These are phyloP conservation scores for Acropternis orthonyx DNA, from an alignment of 2,797 vertebrate genomes.

Conservation along the genomic window DNA sequence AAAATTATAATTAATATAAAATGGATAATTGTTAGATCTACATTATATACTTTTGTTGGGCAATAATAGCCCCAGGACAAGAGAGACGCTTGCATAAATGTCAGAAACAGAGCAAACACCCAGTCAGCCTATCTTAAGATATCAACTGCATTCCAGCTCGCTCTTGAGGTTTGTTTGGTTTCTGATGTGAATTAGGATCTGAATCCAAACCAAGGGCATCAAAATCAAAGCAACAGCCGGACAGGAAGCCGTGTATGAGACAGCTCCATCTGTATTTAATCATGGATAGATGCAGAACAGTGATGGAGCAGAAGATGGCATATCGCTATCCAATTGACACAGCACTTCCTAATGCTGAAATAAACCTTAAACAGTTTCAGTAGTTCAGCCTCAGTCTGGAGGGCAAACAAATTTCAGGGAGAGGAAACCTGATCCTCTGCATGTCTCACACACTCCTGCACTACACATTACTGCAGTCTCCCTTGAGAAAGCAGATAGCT, in stretches of 20 bases:
- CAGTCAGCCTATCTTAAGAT: not conserved
- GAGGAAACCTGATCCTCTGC: not conserved
- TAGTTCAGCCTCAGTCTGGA: not conserved
- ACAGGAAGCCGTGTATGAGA: not conserved
- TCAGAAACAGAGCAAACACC: conserved; percentile 18
- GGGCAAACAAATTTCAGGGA: not conserved
- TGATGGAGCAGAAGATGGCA: not conserved
- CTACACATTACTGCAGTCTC: not conserved
- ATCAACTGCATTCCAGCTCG: not conserved
- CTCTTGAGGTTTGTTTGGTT: not conserved
- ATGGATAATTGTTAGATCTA: not conserved
- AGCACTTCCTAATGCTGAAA: not conserved
- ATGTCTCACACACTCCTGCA: accelerated
- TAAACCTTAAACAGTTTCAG: not conserved
- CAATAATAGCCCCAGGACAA: not conserved
- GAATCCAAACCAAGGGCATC: not conserved
- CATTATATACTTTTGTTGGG: not conserved
- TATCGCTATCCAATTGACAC: not conserved
- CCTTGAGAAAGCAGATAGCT: not conserved
- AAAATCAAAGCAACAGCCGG: not conserved
- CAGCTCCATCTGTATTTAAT: not conserved
- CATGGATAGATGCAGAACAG: not conserved
- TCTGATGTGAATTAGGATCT: not conserved
- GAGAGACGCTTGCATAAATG: not conserved
- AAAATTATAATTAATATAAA: not conserved